Evolutionary conservation across 2,888 invertebrate species (phyloP).

Genomic region (Aquatica leii): DNA sequence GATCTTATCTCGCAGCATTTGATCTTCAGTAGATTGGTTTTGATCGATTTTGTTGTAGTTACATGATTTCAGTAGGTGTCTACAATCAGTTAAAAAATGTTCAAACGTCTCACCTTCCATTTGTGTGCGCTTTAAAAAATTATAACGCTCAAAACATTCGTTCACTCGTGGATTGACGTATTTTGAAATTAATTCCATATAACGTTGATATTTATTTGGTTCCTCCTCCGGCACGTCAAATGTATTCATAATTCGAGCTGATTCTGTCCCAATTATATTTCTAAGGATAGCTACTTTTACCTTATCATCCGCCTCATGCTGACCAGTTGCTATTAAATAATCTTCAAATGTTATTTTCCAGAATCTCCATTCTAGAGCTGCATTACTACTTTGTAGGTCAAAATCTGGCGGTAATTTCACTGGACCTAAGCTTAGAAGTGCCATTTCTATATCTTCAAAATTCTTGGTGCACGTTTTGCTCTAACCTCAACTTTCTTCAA

Average conservation of each 20-base stretch:
- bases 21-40: constrained; percentile 32
- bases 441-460: no score
- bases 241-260: constrained; percentile 37
- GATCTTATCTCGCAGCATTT: constrained; percentile 19
- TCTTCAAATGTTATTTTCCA: background rate
- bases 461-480: no score
- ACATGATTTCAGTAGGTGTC: constrained; percentile 19
- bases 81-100: constrained; percentile 37
- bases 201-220: constrained; percentile 24
- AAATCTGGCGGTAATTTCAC: background rate
- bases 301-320: constrained; percentile 33
- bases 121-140: constrained; percentile 39
- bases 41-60: constrained; percentile 19
- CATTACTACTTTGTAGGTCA: background rate
- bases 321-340: constrained; percentile 27
- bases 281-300: constrained; percentile 39
- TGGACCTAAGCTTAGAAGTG: no score
- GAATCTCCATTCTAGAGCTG: background rate
- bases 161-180: constrained; percentile 44
- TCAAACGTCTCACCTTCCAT: constrained; percentile 42
- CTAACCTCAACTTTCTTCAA: no score
- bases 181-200: constrained; percentile 27
- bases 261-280: constrained; percentile 39
- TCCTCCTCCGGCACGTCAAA: constrained; percentile 2
- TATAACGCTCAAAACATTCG: constrained; percentile 43